Conservation (phyloP, 2,797 vertebrate genomes). For the Discoglossus pictus region DNA sequence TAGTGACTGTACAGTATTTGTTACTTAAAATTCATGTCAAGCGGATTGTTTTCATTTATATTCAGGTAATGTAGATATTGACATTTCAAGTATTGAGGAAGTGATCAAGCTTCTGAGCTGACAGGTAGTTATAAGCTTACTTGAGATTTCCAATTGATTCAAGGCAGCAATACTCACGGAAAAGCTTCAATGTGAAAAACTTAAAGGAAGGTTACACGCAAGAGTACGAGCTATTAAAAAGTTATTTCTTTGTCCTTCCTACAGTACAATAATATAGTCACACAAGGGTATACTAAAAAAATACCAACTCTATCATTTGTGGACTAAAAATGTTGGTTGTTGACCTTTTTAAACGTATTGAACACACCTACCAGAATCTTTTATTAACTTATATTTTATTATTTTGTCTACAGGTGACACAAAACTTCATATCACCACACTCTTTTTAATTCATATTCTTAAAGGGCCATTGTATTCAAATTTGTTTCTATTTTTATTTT, state of each 20-base stretch:
- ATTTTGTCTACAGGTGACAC: too few relatives aligned
- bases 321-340: too few relatives aligned
- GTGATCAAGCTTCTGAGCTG: conserved; percentile 48
- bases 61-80: conserved; percentile 50
- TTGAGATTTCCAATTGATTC: conserved; percentile 48
- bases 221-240: conserved; percentile 21
- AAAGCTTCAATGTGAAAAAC: conserved; percentile 41
- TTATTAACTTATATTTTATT: too few relatives aligned
- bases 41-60: conserved; percentile 48
- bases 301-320: conserved; percentile 2
- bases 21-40: conserved; percentile 50
- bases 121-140: conserved; percentile 52
- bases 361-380: too few relatives aligned
- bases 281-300: conserved; percentile 3
- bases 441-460: too few relatives aligned
- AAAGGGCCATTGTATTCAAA: too few relatives aligned
- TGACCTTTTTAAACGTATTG: too few relatives aligned
- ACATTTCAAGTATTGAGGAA: conserved; percentile 49
- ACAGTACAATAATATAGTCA: neutral
- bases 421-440: too few relatives aligned
- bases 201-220: conserved; percentile 40
- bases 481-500: too few relatives aligned
- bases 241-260: conserved; percentile 37
- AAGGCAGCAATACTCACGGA: conserved; percentile 36
- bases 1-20: conserved; percentile 33